phyloP scores from a whole-genome alignment of 2,888 invertebrate genomes.

The Zootermopsis nevadensis region DNA sequence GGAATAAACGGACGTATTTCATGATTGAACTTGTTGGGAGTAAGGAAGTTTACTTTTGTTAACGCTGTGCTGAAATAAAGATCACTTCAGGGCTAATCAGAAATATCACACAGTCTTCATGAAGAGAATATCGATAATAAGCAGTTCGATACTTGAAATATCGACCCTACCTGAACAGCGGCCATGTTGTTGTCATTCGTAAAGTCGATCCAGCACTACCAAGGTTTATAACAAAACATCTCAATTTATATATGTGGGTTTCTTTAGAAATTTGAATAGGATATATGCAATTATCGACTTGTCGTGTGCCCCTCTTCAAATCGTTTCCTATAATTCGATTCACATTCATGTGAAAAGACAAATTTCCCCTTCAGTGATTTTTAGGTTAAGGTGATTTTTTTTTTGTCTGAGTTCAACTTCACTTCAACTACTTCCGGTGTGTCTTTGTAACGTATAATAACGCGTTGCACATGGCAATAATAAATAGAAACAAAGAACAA shows the following conservation, averaged over 20 bases:
- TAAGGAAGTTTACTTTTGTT: too few relatives aligned
- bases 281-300: constrained; percentile 14
- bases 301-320: background rate
- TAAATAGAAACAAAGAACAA: constrained; percentile 26
- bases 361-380: constrained; percentile 30
- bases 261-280: constrained; percentile 22
- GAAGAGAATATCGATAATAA: too few relatives aligned
- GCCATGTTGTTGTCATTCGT: background rate
- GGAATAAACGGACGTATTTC: too few relatives aligned
- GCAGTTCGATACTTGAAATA: too few relatives aligned
- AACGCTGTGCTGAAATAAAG: too few relatives aligned
- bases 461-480: constrained; percentile 24
- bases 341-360: constrained; percentile 4
- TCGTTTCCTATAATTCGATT: constrained; percentile 15
- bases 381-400: constrained; percentile 34
- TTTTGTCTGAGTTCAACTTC: constrained; percentile 5
- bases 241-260: constrained; percentile 21
- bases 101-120: too few relatives aligned
- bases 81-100: too few relatives aligned
- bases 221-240: background rate
- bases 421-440: constrained; percentile 11
- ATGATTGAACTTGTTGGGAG: too few relatives aligned
- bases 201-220: background rate
- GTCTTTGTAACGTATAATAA: constrained; percentile 12
- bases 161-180: background rate